Conservation (phyloP, 2,797 vertebrate genomes). For the Helicolenus hilgendorfi region DNA sequence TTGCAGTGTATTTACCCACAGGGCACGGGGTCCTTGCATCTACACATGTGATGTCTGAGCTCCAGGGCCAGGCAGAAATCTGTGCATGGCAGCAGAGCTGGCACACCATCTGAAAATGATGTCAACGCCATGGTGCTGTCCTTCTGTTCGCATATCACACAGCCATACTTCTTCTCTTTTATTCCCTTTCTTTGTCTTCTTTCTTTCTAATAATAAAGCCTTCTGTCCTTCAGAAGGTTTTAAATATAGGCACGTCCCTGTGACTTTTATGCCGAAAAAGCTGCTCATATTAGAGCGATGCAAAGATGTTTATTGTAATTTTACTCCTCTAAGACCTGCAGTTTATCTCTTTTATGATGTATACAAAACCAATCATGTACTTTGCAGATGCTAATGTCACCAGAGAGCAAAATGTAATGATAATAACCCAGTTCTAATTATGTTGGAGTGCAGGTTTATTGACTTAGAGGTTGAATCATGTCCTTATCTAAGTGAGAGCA, state of each 20-base stretch:
- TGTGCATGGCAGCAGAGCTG: conserved; percentile 54
- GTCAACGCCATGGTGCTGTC: conserved; percentile 33
- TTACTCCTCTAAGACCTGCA: not conserved
- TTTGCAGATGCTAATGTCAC: not conserved
- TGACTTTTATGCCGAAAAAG: not conserved
- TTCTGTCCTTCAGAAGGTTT: not conserved
- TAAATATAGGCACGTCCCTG: not conserved
- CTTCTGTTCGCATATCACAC: conserved; percentile 56
- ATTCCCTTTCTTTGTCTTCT: not conserved
- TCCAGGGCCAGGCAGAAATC: conserved; percentile 46
- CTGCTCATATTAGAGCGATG: not conserved
- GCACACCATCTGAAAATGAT: conserved; percentile 43
- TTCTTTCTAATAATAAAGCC: not conserved
- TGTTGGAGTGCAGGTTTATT: conserved; percentile 16
- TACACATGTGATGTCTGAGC: conserved; percentile 67
- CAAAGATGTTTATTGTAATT: not conserved
- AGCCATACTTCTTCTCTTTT: not conserved
- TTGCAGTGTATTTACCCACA: conserved; percentile 54
- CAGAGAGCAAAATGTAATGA: not conserved
- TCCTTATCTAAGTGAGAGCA: conserved; percentile 58
- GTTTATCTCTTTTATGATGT: not conserved
- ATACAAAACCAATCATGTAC: not conserved
- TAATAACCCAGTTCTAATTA: not conserved
- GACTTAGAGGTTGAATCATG: conserved; percentile 33
- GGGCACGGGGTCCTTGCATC: conserved; percentile 33